Evolutionary conservation across 2,888 invertebrate species (phyloP), one percentile per base, ranked within the genome.

Genomic region (Dynastes tityus): DNA sequence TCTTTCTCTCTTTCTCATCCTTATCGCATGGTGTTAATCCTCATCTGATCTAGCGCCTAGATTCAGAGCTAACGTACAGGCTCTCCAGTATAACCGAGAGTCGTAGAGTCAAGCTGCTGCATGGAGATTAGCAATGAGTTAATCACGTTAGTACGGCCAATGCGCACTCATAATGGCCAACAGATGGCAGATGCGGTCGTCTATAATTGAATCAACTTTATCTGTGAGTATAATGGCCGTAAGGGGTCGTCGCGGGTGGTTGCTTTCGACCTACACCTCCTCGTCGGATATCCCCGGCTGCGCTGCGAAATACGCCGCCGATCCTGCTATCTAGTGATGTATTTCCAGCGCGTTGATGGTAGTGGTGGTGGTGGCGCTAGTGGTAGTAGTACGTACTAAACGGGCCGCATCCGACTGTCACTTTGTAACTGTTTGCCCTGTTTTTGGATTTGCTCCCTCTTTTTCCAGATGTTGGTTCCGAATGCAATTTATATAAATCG

Each of bases 201-300:
- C 87, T 87, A 87, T 89, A 89, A 89, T 89, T 88, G 88, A 89
- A 89, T 89, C 88, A 87, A 88, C 87, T 88, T 88, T 88, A 89
- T 89, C 88, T 88, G 88, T 87, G 87, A 88, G 88, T 88, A 87
- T 88, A 88, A 88, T 87, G 84, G 87, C 84, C 84, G 83, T 83
- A 55, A 58, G 86, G 86, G 87, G 80, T 87, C 87, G 87, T 87
- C 84, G 87, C 87, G 87, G 87, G 87, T 87, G 87, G 87, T 86
- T 86, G 85, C 84, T 77, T 81, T 82, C 61, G 73, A 61, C 61
- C 68, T 68, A 58, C 64, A 27, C 63, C 65, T 55, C 55, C 53
- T 63, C 61, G 5, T n/a, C 40, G 4, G n/a, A 37, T 22, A 16
- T 29, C 53, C 40, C 37, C 32, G 37, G 16, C 55, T 58, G 16